These are phyloP conservation scores for Ctenopoma kingsleyae DNA, from an alignment of 2,797 vertebrate genomes.

Conservation along the genomic window DNA sequence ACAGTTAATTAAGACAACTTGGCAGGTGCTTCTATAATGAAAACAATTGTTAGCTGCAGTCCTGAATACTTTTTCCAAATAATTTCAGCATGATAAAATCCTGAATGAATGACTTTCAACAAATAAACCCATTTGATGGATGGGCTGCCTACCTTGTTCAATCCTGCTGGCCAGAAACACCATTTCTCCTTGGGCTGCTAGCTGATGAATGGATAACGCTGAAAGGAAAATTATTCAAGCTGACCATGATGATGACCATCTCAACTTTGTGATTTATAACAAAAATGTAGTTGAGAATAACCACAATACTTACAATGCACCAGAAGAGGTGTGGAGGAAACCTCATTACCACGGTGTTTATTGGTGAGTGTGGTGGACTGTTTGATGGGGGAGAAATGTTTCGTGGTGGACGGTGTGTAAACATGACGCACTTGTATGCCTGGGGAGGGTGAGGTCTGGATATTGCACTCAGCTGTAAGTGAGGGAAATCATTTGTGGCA, in stretches of 20 bases:
- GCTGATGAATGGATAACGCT: conserved; percentile 97
- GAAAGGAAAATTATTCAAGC: conserved; percentile 13
- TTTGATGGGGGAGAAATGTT: conserved; percentile 99
- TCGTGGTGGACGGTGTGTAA: conserved; percentile 98
- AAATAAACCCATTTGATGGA: background rate
- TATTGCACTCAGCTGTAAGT: conserved; percentile 94
- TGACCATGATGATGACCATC: background rate
- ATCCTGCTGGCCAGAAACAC: conserved; percentile 95
- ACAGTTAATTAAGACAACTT: background rate
- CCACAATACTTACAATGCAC: conserved; percentile 91
- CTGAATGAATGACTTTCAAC: background rate
- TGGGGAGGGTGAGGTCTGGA: conserved; percentile 96
- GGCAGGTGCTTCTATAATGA: background rate
- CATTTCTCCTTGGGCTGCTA: conserved; percentile 98
- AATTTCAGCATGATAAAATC: background rate
- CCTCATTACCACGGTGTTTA: conserved; percentile 97
- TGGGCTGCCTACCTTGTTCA: conserved; percentile 90
- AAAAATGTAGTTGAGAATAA: background rate
- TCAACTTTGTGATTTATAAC: background rate
- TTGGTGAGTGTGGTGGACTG: conserved; percentile 98
- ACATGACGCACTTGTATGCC: conserved; percentile 98
- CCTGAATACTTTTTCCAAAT: background rate
- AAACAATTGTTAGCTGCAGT: background rate
- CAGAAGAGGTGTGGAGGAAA: conserved; percentile 95
- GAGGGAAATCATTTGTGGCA: too few relatives aligned